Conservation (phyloP, 2,888 invertebrate genomes). For the Eremobia ochroleuca region DNA sequence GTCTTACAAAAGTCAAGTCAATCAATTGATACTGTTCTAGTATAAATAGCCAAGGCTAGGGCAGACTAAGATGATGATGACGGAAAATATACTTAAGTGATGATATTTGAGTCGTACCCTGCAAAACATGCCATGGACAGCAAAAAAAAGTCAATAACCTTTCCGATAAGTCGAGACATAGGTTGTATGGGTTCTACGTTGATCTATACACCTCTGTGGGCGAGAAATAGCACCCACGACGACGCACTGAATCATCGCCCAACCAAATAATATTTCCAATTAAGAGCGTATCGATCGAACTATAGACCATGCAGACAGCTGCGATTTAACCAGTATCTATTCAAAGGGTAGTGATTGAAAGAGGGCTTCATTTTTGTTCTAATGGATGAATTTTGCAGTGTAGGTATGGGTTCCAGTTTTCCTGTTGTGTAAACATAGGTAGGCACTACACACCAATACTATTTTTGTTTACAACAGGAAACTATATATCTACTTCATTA, state of each 20-base stretch:
- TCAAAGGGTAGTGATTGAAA: conserved; percentile 2
- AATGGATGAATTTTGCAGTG: neutral
- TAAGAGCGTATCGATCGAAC: conserved; percentile 22
- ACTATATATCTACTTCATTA: conserved; percentile 12
- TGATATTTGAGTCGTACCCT: neutral
- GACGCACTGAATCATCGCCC: conserved; percentile 63
- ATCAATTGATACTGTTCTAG: neutral
- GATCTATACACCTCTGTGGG: conserved; percentile 50
- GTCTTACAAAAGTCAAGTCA: neutral
- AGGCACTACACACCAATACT: neutral
- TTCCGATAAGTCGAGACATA: conserved; percentile 17
- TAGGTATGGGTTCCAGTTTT: conserved; percentile 32
- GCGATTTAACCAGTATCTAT: neutral
- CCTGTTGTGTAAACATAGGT: conserved; percentile 28
- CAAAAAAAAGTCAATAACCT: conserved; percentile 47
- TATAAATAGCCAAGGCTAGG: neutral
- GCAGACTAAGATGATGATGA: neutral
- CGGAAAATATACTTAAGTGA: neutral
- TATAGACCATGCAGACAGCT: neutral
- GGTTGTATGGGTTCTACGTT: conserved; percentile 29
- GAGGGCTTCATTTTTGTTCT: neutral
- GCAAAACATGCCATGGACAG: conserved; percentile 7
- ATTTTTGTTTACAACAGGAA: conserved; percentile 47
- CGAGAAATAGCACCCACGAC: conserved; percentile 65
- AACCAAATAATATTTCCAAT: conserved; percentile 33